Evolutionary conservation across 1,140 invertebrate genomes (phyloP).

Genomic region (Papilio polyxenes): DNA sequence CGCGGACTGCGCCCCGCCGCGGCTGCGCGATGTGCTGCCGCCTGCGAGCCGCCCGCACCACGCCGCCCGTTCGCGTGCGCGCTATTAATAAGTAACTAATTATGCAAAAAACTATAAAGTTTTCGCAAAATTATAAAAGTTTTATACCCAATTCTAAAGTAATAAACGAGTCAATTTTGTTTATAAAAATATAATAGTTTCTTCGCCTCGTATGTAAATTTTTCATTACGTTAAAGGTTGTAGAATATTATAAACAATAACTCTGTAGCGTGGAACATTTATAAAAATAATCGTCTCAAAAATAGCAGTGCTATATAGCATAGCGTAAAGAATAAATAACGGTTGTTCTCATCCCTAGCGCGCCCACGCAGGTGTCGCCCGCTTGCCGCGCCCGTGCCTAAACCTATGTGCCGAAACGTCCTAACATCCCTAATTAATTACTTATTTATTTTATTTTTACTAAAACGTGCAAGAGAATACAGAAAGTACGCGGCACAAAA

Average conservation of each 20-base stretch:
- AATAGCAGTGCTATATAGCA: slow-evolving; percentile 33
- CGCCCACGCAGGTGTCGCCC: slow-evolving; percentile 50
- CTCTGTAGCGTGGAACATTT: background rate
- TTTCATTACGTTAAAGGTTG: background rate
- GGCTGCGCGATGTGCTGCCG: slow-evolving; percentile 65
- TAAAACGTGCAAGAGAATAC: background rate
- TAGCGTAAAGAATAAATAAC: slow-evolving; percentile 12
- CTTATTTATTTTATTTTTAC: slow-evolving; percentile 31
- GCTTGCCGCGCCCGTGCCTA: slow-evolving; percentile 49
- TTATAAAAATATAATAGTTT: background rate
- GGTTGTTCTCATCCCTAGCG: slow-evolving; percentile 35
- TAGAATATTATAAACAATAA: background rate
- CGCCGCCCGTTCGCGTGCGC: slow-evolving; percentile 46
- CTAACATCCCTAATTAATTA: slow-evolving; percentile 54
- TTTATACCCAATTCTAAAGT: background rate
- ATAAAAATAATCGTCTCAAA: slow-evolving; percentile 25
- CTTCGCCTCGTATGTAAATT: background rate
- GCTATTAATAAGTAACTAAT: slow-evolving; percentile 25
- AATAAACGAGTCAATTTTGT: background rate
- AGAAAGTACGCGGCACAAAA: background rate
- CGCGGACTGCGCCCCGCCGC: slow-evolving; percentile 70
- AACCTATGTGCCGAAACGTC: slow-evolving; percentile 61
- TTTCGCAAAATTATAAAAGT: background rate
- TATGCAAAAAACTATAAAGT: background rate
- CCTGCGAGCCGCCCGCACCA: slow-evolving; percentile 49